Conservation (phyloP, 2,797 vertebrate genomes). For the Gymnopithys bicolor region DNA sequence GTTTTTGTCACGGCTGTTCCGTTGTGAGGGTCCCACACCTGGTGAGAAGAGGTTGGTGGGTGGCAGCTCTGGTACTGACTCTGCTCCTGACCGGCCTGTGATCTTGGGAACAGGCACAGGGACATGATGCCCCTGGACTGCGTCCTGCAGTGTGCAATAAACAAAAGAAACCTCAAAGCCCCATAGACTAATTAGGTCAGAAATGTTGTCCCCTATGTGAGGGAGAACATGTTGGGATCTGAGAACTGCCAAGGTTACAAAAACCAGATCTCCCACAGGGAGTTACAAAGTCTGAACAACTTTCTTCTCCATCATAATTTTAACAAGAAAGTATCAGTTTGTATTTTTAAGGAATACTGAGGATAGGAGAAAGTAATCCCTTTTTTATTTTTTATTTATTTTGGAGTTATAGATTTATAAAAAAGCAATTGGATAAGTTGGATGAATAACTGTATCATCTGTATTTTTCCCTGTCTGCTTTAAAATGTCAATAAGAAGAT, state of each 20-base stretch:
- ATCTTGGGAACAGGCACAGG: not conserved
- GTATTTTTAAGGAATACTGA: not conserved
- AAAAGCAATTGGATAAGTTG: not conserved
- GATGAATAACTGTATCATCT: not conserved
- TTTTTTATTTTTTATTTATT: not conserved
- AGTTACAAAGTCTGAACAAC: not conserved
- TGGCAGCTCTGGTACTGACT: not conserved
- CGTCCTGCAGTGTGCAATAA: not conserved
- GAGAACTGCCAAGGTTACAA: not conserved
- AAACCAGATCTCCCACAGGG: not conserved
- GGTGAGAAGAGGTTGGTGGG: not conserved
- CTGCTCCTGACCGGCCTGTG: accelerated
- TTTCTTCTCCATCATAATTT: not conserved
- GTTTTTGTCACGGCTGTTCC: not conserved
- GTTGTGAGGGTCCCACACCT: not conserved
- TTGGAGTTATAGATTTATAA: not conserved
- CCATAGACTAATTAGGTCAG: not conserved
- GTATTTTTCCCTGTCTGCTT: not conserved
- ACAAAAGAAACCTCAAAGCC: not conserved
- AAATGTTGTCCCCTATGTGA: not conserved
- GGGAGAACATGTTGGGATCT: not conserved
- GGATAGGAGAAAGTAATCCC: not conserved
- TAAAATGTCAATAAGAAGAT: not conserved
- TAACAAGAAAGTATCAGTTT: not conserved
- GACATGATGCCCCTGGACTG: accelerated